Evolutionary conservation across 2,797 vertebrate species (phyloP), one percentile per base, ranked within the genome.

Genomic region (Microctenopoma steveboyesi): DNA sequence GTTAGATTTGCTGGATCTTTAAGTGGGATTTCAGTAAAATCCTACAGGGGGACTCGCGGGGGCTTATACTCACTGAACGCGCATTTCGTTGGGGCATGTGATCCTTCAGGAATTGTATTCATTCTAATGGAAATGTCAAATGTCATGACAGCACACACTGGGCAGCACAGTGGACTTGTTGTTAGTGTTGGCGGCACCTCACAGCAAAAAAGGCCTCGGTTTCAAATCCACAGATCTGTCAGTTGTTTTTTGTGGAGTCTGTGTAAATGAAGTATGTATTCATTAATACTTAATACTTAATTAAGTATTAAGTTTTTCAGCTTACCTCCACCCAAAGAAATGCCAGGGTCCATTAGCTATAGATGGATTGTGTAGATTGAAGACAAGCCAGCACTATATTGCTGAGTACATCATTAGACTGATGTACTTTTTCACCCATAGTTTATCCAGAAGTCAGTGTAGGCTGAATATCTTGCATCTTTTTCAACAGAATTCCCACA

Each of bases 331-430:
- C 22, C 22, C 22, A 22, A 22, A 22, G 22, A 22, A 1, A 22
- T 22, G 22, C 22, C 22, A 48, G 35, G 27, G 57, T 46, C 49
- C 69, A 80, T 79, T 66, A 64, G 42, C 50, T 25, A 18, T 50
- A 56, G 72, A 70, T 66, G 71, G 82, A 81, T 86, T 64, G 66
- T 66, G 53, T 40, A 51, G 72, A 78, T 78, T 57, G 66, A 64
- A 66, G 1, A 48, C 59, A 75, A 84, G 39, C 53, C 56, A 73
- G 56, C 79, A 66, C 79, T 9, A n/a, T 64, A 79, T 30, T 9
- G 27, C 67, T 42, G 72, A 69, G 60, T 66, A 64, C 71, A 83
- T 83, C 72, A 76, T 72, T 11, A 63, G 56, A 59, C 33, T 14
- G 11, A 12, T 35, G 45, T 63, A 47, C 76, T 68, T 72, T 73